Conservation (phyloP, 2,797 vertebrate species). For the Aselliscus stoliczkanus region DNA sequence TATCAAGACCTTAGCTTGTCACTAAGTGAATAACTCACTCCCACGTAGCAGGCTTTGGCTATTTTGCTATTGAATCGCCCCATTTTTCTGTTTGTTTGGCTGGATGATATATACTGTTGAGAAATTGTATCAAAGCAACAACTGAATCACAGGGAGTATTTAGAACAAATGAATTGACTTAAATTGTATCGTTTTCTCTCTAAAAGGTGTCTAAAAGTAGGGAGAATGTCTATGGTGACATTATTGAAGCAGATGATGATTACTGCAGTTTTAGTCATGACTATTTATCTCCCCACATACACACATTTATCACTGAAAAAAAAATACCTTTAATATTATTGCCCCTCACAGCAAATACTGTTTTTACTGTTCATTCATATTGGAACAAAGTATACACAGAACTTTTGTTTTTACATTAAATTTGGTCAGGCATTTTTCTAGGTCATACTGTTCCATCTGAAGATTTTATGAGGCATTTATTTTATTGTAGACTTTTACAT, state of each 20-base stretch:
- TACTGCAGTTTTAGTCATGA: background rate
- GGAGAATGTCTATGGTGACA: background rate
- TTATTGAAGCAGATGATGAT: background rate
- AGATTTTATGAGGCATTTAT: background rate
- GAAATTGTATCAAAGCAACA: constrained; percentile 13
- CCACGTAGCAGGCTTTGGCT: background rate
- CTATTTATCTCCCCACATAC: background rate
- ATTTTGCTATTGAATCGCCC: background rate
- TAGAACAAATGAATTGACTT: background rate
- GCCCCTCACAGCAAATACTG: background rate
- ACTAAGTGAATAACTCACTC: background rate
- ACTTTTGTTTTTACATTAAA: background rate
- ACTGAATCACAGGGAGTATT: background rate
- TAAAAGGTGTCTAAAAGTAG: background rate
- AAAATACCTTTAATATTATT: background rate
- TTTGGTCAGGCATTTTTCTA: background rate
- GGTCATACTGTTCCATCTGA: background rate
- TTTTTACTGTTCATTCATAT: background rate
- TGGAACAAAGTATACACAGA: background rate
- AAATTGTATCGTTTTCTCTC: background rate
- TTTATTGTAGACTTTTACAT: background rate
- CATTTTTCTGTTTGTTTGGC: constrained; percentile 8
- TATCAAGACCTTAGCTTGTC: background rate
- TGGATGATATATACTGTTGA: background rate
- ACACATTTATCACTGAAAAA: background rate